These are phyloP conservation scores for Alces alces DNA, from an alignment of 2,113 vertebrate genomes.

Conservation along the genomic window DNA sequence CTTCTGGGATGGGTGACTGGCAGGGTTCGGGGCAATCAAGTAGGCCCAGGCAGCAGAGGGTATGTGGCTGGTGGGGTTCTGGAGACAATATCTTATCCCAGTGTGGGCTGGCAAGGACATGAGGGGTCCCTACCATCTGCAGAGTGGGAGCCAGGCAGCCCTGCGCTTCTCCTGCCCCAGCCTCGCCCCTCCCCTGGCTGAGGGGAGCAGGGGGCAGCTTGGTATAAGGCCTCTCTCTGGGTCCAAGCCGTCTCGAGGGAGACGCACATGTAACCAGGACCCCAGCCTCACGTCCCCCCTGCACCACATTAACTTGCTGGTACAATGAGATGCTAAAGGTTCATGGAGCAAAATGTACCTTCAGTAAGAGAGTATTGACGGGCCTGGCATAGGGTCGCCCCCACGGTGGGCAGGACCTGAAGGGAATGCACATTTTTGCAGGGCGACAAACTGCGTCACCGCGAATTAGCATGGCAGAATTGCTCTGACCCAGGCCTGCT, in stretches of 20 bases:
- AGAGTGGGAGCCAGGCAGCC: background rate
- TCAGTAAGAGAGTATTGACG: background rate
- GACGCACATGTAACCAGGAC: background rate
- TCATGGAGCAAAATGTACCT: background rate
- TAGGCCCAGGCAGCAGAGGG: too few relatives aligned
- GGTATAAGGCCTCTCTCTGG: background rate
- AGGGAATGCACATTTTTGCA: background rate
- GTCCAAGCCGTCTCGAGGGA: rapidly evolving
- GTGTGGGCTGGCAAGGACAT: rapidly evolving
- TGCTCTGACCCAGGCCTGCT: background rate
- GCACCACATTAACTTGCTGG: rapidly evolving
- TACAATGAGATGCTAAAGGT: background rate
- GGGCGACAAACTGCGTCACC: background rate
- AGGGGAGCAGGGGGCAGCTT: background rate
- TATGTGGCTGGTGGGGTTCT: background rate
- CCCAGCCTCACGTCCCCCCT: rapidly evolving
- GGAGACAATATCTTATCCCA: background rate
- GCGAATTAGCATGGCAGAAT: background rate
- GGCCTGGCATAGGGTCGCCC: background rate
- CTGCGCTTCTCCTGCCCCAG: background rate
- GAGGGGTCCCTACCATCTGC: background rate
- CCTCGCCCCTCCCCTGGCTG: rapidly evolving
- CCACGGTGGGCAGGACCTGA: background rate
- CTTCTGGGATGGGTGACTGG: rapidly evolving
- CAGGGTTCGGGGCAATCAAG: background rate